These are phyloP conservation scores for Perca schrenkii DNA, from an alignment of 2,113 vertebrate species.

Conservation along the genomic window DNA sequence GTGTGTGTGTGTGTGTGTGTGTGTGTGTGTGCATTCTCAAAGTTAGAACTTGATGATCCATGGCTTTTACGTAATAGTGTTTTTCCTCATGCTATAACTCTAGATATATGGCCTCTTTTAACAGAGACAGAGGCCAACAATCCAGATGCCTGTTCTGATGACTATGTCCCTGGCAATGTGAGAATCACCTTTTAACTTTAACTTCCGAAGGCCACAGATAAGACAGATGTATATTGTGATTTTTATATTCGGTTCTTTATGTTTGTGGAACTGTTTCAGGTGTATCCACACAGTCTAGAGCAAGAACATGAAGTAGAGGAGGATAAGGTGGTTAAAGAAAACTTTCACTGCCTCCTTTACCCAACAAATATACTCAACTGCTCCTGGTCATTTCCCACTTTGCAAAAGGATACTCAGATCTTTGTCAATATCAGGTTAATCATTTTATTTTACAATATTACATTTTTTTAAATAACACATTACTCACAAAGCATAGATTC, in stretches of 20 bases:
- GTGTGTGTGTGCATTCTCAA: neutral
- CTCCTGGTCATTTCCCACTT: slow-evolving; percentile 56
- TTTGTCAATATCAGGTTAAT: slow-evolving; percentile 52
- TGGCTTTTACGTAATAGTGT: neutral
- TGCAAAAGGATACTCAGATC: slow-evolving; percentile 16
- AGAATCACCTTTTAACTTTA: neutral
- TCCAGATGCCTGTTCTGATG: neutral
- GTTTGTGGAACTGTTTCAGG: slow-evolving; percentile 22
- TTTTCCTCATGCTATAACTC: neutral
- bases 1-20: no score
- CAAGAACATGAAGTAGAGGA: rapidly evolving
- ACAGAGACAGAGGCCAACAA: neutral
- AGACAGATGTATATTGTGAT: neutral
- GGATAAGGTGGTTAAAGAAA: rapidly evolving
- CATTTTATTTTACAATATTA: no score
- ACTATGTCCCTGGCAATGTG: rapidly evolving
- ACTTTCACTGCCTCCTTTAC: slow-evolving; percentile 50
- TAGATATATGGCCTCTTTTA: neutral
- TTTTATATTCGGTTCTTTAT: neutral
- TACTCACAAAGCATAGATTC: neutral
- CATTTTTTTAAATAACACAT: neutral
- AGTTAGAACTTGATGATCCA: neutral
- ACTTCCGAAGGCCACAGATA: neutral
- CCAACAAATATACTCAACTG: slow-evolving; percentile 61
- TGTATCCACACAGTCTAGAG: rapidly evolving